These are phyloP conservation scores for Microctonus brassicae DNA, from an alignment of 2,888 invertebrate species.

Conservation along the genomic window DNA sequence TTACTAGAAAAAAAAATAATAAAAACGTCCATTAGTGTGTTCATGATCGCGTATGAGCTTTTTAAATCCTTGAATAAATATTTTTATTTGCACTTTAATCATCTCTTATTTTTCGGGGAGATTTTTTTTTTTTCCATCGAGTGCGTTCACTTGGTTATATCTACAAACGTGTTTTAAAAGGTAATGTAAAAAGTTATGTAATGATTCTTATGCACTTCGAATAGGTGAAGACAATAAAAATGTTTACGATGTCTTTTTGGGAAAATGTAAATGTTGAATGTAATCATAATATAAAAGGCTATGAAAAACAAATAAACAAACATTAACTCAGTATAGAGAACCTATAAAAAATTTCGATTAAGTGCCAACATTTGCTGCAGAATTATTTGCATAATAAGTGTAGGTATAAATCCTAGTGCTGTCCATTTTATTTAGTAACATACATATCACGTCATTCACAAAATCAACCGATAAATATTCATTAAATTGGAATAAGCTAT, in stretches of 20 bases:
- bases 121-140: no score
- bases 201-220: neutral
- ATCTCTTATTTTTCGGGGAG: neutral
- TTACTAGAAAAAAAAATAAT: neutral
- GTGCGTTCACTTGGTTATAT: neutral
- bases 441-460: neutral
- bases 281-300: neutral
- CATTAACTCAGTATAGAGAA: neutral
- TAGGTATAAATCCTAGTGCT: conserved; percentile 11
- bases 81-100: conserved; percentile 9
- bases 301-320: conserved; percentile 3
- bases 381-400: conserved; percentile 25
- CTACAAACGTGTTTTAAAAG: neutral
- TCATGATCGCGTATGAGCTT: neutral
- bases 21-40: neutral
- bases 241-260: conserved; percentile 22
- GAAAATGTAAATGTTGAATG: neutral
- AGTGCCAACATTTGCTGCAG: conserved; percentile 13
- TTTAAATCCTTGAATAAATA: conserved; percentile 8
- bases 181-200: neutral
- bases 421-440: conserved; percentile 8
- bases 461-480: conserved; percentile 6
- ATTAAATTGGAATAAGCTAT: neutral
- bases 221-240: conserved; percentile 18
- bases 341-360: conserved; percentile 27